These are phyloP conservation scores for Hiodon tergisus DNA, from an alignment of 2,113 vertebrate species.

Conservation along the genomic window DNA sequence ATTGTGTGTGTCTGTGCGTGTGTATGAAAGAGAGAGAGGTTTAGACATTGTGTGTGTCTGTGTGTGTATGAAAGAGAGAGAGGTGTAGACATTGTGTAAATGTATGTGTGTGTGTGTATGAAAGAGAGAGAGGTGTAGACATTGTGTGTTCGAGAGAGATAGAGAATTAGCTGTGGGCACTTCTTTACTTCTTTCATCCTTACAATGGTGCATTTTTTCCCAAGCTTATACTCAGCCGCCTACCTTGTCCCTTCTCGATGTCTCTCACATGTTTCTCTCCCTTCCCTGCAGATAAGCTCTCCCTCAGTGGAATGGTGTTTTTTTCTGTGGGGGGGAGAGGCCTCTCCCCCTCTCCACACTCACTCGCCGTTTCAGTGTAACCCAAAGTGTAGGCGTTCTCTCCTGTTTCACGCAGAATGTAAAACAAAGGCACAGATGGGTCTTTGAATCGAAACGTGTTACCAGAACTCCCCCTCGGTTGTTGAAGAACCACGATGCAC, in stretches of 20 bases:
- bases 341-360: neutral
- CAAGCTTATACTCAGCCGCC: neutral
- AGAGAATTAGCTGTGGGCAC: slow-evolving; percentile 2
- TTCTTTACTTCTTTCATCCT: neutral
- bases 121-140: neutral
- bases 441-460: neutral
- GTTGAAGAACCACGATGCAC: neutral
- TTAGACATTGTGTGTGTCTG: no score
- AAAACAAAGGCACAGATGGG: slow-evolving; percentile 5
- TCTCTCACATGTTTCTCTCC: neutral
- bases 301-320: neutral
- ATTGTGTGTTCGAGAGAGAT: neutral
- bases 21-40: no score
- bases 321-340: neutral
- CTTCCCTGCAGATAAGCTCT: slow-evolving; percentile 12
- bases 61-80: no score
- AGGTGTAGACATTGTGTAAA: no score
- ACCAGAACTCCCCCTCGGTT: neutral
- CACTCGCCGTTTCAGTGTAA: neutral
- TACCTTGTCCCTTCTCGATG: neutral
- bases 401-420: slow-evolving; percentile 7
- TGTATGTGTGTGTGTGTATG: no score
- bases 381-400: slow-evolving; percentile 7
- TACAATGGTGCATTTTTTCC: neutral
- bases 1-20: no score